These are phyloP conservation scores for Drosophila pandora DNA, from an alignment of 1,140 invertebrate species.

Conservation along the genomic window DNA sequence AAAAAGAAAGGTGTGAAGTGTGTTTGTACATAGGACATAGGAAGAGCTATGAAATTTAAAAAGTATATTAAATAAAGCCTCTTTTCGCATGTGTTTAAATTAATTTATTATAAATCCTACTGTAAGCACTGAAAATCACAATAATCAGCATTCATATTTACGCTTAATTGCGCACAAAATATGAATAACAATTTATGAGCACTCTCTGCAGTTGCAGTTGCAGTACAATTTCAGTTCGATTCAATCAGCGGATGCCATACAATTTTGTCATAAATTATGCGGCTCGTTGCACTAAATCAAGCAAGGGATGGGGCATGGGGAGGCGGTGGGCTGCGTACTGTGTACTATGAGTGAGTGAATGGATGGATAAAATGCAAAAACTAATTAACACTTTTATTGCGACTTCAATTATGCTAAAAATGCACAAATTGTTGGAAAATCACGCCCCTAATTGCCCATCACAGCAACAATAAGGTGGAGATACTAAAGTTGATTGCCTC, in stretches of 20 bases:
- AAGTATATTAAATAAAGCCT: not conserved
- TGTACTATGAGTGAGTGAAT: not conserved
- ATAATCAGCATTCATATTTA: constrained; percentile 35
- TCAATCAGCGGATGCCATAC: constrained; percentile 63
- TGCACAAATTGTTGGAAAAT: constrained; percentile 77
- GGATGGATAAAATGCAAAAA: constrained; percentile 62
- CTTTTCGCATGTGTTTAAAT: not conserved
- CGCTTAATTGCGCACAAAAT: constrained; percentile 45
- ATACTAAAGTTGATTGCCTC: constrained; percentile 56
- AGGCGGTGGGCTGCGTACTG: no score
- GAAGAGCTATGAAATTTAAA: not conserved
- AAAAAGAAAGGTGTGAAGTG: constrained; percentile 25
- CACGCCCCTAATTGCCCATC: constrained; percentile 79
- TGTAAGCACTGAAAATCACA: constrained; percentile 25
- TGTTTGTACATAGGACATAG: not conserved
- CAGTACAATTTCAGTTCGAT: constrained; percentile 41
- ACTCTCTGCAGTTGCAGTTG: not conserved
- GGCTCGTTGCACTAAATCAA: constrained; percentile 73
- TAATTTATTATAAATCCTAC: constrained; percentile 6
- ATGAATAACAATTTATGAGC: constrained; percentile 41
- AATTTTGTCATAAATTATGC: constrained; percentile 76
- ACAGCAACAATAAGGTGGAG: constrained; percentile 42
- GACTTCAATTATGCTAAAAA: constrained; percentile 79
- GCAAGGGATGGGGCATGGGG: constrained; percentile 21
- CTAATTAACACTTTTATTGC: constrained; percentile 81